phyloP scores from a whole-genome alignment of 2,797 vertebrate species.

The Octomys mimax region DNA sequence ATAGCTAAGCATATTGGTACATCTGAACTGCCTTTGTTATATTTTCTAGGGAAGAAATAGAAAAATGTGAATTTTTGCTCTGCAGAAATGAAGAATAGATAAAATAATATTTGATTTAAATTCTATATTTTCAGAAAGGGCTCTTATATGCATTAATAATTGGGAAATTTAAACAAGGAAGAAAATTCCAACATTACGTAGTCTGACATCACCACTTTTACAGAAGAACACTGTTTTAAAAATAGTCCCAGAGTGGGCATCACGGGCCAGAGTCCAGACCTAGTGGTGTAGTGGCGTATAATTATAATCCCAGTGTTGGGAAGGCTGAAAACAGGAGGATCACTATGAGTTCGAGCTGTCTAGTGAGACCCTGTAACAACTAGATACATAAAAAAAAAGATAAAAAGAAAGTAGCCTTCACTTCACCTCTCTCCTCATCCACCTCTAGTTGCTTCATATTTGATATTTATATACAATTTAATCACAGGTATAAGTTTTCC shows the following conservation, averaged over 20 bases:
- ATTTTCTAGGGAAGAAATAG: not conserved
- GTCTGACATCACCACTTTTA: not conserved
- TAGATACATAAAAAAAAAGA: no score
- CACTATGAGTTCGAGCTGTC: no score
- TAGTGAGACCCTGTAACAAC: no score
- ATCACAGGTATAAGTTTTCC: not conserved
- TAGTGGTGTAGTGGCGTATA: no score
- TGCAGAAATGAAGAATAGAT: not conserved
- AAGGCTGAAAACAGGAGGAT: no score
- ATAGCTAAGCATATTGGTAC: not conserved
- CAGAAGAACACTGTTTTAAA: constrained; percentile 8
- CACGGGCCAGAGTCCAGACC: no score
- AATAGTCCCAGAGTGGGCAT: not conserved
- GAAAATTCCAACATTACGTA: not conserved
- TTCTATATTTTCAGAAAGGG: constrained; percentile 23
- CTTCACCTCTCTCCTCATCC: not conserved
- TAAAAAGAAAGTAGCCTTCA: not conserved
- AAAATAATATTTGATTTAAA: not conserved
- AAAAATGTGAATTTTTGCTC: constrained; percentile 18
- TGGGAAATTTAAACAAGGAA: constrained; percentile 26
- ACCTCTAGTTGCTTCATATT: not conserved
- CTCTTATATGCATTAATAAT: not conserved
- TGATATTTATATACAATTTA: not conserved
- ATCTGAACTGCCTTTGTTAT: not conserved
- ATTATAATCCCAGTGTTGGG: no score